Evolutionary conservation across 1,140 invertebrate species (phyloP), one percentile per base, ranked within the genome.

Genomic region (Grapholita molesta): DNA sequence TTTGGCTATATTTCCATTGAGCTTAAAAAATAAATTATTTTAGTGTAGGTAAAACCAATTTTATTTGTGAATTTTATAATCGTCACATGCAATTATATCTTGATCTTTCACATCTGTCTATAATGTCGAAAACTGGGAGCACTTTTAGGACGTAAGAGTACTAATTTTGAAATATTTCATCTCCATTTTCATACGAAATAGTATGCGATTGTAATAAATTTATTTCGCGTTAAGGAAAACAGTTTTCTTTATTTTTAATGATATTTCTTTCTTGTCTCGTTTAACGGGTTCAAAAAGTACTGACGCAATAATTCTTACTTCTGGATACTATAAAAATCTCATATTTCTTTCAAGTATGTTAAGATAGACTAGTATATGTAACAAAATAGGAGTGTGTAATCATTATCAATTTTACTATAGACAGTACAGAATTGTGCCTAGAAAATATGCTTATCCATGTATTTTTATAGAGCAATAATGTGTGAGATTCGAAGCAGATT

Each of bases 351-450:
- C 71, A 61, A 24, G 8, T 28, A 42, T 67, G 66, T 69, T 78
- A 78, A 76, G 73, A 75, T 77, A 75, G 71, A 61, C 23, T 81
- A 74, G 79, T 73, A 72, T 78, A 75, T 80, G 72, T 76, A 79
- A 77, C 66, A 75, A 68, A 38, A 77, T 74, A 77, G 82, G 84
- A 81, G 82, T 80, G 79, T 89, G 81, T 90, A 89, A 83, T 81
- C 81, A 76, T 82, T 79, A 78, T 79, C 79, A 70, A 82, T 74
- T 80, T 79, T 82, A 80, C 67, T 74, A 79, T 86, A 88, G 82
- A 85, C 75, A 88, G 85, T 90, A 85, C 88, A 90, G 87, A 84
- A 87, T 84, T 86, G 88, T 90, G 87, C 87, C 88, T 90, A 90
- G 88, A 89, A 85, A 77, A 74, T 90, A 86, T 88, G 87, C 86